Evolutionary conservation across 2,888 invertebrate genomes (phyloP).

Genomic region (Teleiodes luculella): DNA sequence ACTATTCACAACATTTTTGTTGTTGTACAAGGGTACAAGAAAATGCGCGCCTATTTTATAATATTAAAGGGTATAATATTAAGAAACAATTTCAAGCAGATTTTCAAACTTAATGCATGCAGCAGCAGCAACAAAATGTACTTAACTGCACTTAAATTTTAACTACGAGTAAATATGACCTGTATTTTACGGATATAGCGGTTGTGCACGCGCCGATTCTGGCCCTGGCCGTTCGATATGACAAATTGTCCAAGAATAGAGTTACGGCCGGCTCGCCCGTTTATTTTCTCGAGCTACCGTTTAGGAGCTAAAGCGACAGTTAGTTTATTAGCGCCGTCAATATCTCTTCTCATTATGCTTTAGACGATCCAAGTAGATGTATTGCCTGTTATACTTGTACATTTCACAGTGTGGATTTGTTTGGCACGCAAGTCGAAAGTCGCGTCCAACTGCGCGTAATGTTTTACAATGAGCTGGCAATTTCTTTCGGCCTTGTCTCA

Average conservation of each 20-base stretch:
- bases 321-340: constrained; percentile 20
- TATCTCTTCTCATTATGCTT: constrained; percentile 13
- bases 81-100: constrained; percentile 6
- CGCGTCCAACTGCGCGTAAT: constrained; percentile 3
- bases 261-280: constrained; percentile 33
- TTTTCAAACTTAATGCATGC: not conserved
- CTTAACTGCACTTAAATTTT: constrained; percentile 20
- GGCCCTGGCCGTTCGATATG: constrained; percentile 28
- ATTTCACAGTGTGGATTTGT: constrained; percentile 2
- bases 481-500: not conserved
- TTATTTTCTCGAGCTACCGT: constrained; percentile 36
- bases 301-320: constrained; percentile 32
- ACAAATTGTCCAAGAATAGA: constrained; percentile 48
- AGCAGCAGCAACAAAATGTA: constrained; percentile 12
- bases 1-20: not conserved
- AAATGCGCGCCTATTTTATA: not conserved
- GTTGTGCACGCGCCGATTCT: constrained; percentile 9
- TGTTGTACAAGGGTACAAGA: not conserved
- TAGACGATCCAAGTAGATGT: not conserved
- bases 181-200: constrained; percentile 1
- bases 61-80: not conserved
- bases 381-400: not conserved
- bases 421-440: constrained; percentile 2
- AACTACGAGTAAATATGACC: constrained; percentile 8
- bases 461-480: constrained; percentile 1